phyloP scores from a whole-genome alignment of 1,140 invertebrate species.

The Ptiloglossa arizonensis region DNA sequence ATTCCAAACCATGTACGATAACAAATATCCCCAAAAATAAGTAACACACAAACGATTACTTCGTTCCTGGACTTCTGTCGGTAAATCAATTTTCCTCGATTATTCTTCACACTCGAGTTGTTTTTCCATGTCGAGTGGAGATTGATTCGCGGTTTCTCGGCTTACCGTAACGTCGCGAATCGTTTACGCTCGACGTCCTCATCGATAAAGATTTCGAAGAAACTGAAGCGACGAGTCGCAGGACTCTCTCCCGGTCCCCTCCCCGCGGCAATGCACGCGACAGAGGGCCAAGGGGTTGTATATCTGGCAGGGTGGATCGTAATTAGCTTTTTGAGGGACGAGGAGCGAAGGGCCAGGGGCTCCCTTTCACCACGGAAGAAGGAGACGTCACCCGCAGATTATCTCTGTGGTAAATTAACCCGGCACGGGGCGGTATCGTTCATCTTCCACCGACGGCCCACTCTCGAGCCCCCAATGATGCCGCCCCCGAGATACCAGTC shows the following conservation, averaged over 20 bases:
- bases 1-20: too few species aligned
- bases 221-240: not conserved
- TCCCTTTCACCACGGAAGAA: constrained; percentile 19
- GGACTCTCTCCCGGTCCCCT: not conserved
- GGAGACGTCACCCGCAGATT: constrained; percentile 60
- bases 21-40: too few species aligned
- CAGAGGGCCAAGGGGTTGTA: not conserved
- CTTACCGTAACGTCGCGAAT: not conserved
- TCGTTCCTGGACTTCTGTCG: too few species aligned
- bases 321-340: constrained; percentile 54
- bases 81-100: not conserved
- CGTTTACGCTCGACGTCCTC: not conserved
- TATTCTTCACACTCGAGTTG: too few species aligned
- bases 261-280: constrained; percentile 1
- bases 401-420: constrained; percentile 59
- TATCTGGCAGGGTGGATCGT: constrained; percentile 22
- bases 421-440: constrained; percentile 46
- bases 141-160: not conserved
- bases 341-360: not conserved
- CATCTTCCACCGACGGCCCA: constrained; percentile 33
- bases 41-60: too few species aligned
- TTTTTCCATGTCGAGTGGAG: not conserved
- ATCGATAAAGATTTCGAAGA: constrained; percentile 14
- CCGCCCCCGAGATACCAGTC: not conserved
- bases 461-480: not conserved